Percentiles rank a stretch among this genome's conserved stretches.
These are phyloP conservation scores for Leptarthrus brevirostris DNA, from an alignment of 2,888 invertebrate species.

Conservation along the genomic window DNA sequence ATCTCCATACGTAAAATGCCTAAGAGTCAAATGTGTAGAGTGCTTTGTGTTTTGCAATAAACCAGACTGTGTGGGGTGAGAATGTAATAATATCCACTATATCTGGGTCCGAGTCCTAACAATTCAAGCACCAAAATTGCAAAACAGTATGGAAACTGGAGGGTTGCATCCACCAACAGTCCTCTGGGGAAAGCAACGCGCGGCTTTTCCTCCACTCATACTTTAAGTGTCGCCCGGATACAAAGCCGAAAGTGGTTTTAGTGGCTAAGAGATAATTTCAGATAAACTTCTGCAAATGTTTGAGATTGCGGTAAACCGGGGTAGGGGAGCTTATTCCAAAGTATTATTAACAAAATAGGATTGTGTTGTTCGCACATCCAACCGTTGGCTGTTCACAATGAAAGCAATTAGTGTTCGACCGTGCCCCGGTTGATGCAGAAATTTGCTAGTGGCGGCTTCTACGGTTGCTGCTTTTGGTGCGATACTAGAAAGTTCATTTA, in stretches of 20 bases:
- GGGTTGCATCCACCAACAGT: background rate
- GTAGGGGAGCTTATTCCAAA: background rate
- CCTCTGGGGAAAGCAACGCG: background rate
- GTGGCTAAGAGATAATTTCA: conserved; percentile 41
- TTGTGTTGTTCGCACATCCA: background rate
- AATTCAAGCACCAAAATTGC: background rate
- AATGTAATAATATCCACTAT: conserved; percentile 15
- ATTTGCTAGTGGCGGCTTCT: background rate
- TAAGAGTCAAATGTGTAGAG: background rate
- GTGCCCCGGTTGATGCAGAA: background rate
- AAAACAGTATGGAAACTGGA: background rate
- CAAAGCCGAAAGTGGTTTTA: conserved; percentile 43
- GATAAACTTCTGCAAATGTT: conserved; percentile 44
- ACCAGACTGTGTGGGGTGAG: conserved; percentile 4
- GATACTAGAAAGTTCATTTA: conserved; percentile 35
- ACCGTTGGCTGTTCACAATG: conserved; percentile 8
- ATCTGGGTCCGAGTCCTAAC: background rate
- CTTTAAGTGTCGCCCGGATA: conserved; percentile 27
- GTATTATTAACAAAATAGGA: conserved; percentile 39
- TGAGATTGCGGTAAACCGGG: conserved; percentile 21
- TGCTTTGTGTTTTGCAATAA: conserved; percentile 29
- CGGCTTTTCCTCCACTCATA: background rate
- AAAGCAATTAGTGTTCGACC: conserved; percentile 40
- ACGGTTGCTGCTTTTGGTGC: background rate
- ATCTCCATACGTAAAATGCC: background rate